These are phyloP conservation scores for Ophiodon elongatus DNA, from an alignment of 2,113 vertebrate genomes.

Conservation along the genomic window DNA sequence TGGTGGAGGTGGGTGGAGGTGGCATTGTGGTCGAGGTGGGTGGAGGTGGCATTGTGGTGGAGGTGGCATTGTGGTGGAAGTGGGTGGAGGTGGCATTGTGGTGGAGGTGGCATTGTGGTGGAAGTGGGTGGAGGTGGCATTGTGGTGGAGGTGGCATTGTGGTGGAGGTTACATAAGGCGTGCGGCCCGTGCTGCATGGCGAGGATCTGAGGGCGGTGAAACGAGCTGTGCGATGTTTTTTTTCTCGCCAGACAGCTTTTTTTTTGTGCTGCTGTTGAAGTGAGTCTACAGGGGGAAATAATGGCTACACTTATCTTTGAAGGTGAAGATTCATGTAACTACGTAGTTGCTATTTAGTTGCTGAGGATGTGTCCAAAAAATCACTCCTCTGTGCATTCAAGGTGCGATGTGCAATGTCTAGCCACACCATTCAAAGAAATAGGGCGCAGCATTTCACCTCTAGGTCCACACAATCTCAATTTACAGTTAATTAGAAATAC, in stretches of 20 bases:
- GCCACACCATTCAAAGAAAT: neutral
- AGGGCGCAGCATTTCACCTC: neutral
- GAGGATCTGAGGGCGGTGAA: constrained; percentile 11
- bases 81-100: too few relatives aligned
- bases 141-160: neutral
- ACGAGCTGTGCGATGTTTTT: neutral
- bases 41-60: too few relatives aligned
- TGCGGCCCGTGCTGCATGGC: constrained; percentile 1
- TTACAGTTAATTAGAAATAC: too few relatives aligned
- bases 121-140: too few relatives aligned
- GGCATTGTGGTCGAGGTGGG: too few relatives aligned
- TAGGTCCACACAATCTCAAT: neutral
- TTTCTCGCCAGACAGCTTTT: neutral
- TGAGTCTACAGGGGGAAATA: neutral
- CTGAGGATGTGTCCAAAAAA: neutral
- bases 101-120: too few relatives aligned
- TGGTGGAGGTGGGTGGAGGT: too few relatives aligned
- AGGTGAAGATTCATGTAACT: neutral
- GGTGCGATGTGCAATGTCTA: neutral
- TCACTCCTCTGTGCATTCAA: neutral
- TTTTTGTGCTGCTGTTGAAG: neutral
- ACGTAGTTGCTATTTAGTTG: neutral
- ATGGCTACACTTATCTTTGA: neutral
- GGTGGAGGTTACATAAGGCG: constrained; percentile 1
- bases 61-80: too few relatives aligned